Conservation (phyloP, 2,113 vertebrate genomes). For the Hyaena hyaena region DNA sequence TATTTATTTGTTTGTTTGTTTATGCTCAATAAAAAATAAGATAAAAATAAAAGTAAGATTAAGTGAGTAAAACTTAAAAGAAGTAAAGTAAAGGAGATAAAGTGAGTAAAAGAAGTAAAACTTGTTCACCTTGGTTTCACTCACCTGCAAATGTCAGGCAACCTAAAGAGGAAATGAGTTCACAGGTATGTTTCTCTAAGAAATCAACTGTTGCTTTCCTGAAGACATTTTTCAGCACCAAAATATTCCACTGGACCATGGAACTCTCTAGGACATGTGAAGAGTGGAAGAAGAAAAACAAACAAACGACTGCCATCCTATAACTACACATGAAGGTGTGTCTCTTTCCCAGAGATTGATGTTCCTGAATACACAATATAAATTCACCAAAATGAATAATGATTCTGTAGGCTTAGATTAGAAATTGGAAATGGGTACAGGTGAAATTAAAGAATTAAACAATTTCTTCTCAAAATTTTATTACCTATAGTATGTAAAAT, state of each 20-base stretch:
- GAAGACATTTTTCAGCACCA: not conserved
- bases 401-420: not conserved
- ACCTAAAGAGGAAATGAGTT: not conserved
- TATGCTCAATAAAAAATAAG: not conserved
- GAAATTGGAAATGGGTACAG: not conserved
- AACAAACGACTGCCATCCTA: not conserved
- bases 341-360: not conserved
- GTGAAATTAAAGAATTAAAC: not conserved
- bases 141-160: not conserved
- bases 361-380: not conserved
- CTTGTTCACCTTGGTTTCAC: not conserved
- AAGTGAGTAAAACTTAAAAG: not conserved
- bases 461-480: not conserved
- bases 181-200: not conserved
- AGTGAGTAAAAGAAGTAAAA: conserved; percentile 18
- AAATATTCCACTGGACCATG: not conserved
- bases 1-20: not conserved
- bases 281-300: not conserved
- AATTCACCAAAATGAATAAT: not conserved
- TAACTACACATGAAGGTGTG: not conserved
- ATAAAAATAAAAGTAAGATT: no score
- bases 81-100: no score
- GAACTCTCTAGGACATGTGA: not conserved
- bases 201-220: not conserved
- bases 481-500: not conserved